These are phyloP conservation scores for Triplophysa bombifrons DNA, from an alignment of 2,797 vertebrate species.

Conservation along the genomic window DNA sequence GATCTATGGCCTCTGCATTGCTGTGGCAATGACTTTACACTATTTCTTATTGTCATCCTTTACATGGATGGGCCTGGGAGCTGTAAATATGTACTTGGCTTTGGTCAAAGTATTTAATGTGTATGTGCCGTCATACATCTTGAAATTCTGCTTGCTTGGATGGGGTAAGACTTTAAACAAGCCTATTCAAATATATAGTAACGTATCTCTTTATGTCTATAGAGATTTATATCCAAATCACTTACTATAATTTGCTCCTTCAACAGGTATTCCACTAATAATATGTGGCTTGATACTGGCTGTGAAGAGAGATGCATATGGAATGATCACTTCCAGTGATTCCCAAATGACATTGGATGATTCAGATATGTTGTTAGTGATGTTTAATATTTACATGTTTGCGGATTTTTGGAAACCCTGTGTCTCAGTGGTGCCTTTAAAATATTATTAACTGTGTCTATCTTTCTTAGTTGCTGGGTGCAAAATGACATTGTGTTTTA, in stretches of 20 bases:
- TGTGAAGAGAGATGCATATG: conserved; percentile 80
- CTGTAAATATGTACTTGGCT: conserved; percentile 88
- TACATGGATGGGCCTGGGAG: conserved; percentile 91
- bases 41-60: conserved; percentile 90
- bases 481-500: conserved; percentile 81
- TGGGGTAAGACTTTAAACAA: conserved; percentile 82
- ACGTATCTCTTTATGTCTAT: not conserved
- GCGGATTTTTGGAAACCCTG: not conserved
- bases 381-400: not conserved
- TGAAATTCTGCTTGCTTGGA: conserved; percentile 85
- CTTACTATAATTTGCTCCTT: not conserved
- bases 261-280: conserved; percentile 74
- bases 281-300: conserved; percentile 77
- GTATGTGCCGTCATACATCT: conserved; percentile 86
- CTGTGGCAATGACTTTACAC: conserved; percentile 75
- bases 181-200: not conserved
- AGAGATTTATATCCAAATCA: not conserved
- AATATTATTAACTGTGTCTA: too few relatives aligned
- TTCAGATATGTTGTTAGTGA: conserved; percentile 81
- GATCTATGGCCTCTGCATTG: conserved; percentile 77
- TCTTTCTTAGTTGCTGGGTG: conserved; percentile 85
- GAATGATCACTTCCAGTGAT: conserved; percentile 60
- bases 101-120: conserved; percentile 91
- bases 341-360: conserved; percentile 51
- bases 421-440: too few relatives aligned